A percentile compares a stretch with the other conserved stretches of the same genome.
These are phyloP conservation scores for Micrasema longulum DNA, from an alignment of 1,140 invertebrate genomes.

Conservation along the genomic window DNA sequence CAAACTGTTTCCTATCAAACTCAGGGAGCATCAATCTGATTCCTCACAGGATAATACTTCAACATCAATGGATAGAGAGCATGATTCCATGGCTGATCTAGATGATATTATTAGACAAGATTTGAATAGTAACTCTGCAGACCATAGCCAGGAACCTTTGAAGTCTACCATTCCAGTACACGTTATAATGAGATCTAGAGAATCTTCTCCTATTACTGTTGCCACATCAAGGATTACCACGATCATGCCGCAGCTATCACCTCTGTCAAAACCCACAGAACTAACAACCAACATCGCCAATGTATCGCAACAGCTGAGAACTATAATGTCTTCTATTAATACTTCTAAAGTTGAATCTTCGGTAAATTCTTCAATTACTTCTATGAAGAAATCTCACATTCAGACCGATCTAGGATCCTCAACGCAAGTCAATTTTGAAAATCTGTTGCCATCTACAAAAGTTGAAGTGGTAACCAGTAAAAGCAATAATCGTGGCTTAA, in stretches of 20 bases:
- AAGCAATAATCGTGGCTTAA: constrained; percentile 43
- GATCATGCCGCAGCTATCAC: constrained; percentile 74
- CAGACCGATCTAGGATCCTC: constrained; percentile 61
- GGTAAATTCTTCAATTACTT: constrained; percentile 55
- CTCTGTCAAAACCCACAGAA: constrained; percentile 77
- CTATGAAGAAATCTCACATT: constrained; percentile 60
- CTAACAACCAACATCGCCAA: constrained; percentile 78
- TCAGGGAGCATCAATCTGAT: constrained; percentile 55
- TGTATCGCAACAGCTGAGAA: constrained; percentile 75
- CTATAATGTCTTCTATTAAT: constrained; percentile 72
- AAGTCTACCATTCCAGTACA: constrained; percentile 58
- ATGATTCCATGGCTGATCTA: constrained; percentile 51
- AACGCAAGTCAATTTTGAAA: constrained; percentile 68
- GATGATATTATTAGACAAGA: constrained; percentile 52
- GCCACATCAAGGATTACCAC: constrained; percentile 61
- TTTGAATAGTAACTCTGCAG: constrained; percentile 44
- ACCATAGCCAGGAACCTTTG: constrained; percentile 51
- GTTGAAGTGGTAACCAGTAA: constrained; percentile 60
- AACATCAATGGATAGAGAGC: constrained; percentile 35
- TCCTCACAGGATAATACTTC: constrained; percentile 41
- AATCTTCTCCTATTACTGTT: constrained; percentile 54
- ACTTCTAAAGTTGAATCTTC: constrained; percentile 62
- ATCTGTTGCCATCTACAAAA: constrained; percentile 66
- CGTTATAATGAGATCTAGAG: constrained; percentile 54
- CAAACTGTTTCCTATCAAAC: constrained; percentile 61